Evolutionary conservation across 2,113 vertebrate genomes (phyloP).

Genomic region (Bothrops jararaca): DNA sequence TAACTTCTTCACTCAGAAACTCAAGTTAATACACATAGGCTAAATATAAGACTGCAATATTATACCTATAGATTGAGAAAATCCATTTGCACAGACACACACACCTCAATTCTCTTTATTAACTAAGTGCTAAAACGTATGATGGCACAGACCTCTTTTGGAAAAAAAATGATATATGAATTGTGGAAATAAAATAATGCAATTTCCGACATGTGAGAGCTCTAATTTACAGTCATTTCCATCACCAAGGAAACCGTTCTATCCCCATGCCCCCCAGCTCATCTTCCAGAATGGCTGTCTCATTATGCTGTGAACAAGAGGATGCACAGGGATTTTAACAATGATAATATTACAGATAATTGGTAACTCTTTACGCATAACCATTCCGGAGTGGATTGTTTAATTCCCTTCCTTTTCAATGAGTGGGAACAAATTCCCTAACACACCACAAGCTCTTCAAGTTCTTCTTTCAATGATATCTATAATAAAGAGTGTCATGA

Average conservation of each 20-base stretch:
- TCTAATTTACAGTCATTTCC: not conserved
- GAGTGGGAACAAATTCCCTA: not conserved
- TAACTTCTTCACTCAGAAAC: not conserved
- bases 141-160: not conserved
- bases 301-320: not conserved
- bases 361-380: slow-evolving; percentile 1
- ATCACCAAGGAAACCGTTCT: slow-evolving; percentile 9
- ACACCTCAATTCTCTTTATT: not conserved
- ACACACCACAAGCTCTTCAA: not conserved
- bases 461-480: not conserved
- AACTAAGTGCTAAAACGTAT: not conserved
- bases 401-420: not conserved
- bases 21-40: not conserved
- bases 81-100: not conserved
- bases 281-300: not conserved
- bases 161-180: not conserved
- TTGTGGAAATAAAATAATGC: not conserved
- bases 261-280: not conserved
- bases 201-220: slow-evolving; percentile 6
- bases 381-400: not conserved
- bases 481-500: slow-evolving; percentile 9
- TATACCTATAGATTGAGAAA: not conserved
- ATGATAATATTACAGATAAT: slow-evolving; percentile 15
- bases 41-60: not conserved
- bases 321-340: fast-evolving